Percentiles rank a stretch among this genome's conserved stretches.
Conservation (phyloP, 2,113 vertebrate species). For the Melanerpes formicivorus region DNA sequence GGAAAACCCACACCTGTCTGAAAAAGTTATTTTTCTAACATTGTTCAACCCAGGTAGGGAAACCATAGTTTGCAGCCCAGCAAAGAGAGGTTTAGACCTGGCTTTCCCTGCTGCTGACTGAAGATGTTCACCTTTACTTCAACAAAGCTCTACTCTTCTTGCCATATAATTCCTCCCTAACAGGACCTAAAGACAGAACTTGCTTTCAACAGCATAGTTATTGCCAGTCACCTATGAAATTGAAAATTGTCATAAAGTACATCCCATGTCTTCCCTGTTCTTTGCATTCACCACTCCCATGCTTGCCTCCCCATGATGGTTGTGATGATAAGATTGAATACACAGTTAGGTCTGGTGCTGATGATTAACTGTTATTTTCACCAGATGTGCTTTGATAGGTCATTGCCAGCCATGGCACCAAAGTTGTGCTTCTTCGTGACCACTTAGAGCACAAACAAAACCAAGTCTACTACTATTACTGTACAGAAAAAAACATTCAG, state of each 20-base stretch:
- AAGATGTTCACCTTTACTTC: neutral
- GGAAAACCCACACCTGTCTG: neutral
- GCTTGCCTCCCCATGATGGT: neutral
- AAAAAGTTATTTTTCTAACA: constrained; percentile 2
- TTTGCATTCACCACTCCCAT: neutral
- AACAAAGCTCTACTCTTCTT: neutral
- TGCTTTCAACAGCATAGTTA: neutral
- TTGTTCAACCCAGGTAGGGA: neutral
- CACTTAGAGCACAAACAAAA: neutral
- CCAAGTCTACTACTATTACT: neutral
- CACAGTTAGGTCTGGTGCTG: neutral
- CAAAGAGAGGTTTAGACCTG: neutral
- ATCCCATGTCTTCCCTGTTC: neutral
- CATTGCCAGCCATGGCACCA: neutral
- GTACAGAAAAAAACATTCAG: neutral
- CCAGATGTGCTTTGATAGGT: fast-evolving
- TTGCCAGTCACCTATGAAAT: neutral
- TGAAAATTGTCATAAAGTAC: neutral
- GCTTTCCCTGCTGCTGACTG: neutral
- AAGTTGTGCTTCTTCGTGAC: neutral
- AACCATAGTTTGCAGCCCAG: neutral
- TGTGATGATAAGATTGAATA: neutral
- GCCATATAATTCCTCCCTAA: neutral
- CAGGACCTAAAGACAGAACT: neutral
- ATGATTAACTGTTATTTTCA: neutral